These are phyloP conservation scores for Rostratula benghalensis DNA, from an alignment of 2,113 vertebrate species.

Conservation along the genomic window DNA sequence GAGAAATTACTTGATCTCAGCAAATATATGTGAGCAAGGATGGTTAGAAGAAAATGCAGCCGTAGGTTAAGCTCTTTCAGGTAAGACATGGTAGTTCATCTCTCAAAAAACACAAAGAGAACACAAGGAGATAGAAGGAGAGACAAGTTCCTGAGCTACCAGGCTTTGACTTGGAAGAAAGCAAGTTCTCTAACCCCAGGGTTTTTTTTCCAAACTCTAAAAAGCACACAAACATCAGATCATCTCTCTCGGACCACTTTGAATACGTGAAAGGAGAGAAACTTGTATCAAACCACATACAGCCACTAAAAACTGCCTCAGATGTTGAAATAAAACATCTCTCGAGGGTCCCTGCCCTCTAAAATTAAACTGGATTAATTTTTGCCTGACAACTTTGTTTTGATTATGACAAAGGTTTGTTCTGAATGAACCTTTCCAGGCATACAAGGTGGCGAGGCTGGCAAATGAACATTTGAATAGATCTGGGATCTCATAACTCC, in stretches of 20 bases:
- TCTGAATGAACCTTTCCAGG: constrained; percentile 31
- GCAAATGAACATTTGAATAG: neutral
- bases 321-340: neutral
- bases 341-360: neutral
- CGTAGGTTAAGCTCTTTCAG: neutral
- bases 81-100: neutral
- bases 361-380: neutral
- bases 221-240: neutral
- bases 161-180: neutral
- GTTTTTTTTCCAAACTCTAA: neutral
- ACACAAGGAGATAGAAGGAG: accelerated
- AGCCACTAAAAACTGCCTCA: neutral
- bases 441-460: neutral
- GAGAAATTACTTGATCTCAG: neutral
- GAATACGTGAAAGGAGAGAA: neutral
- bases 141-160: neutral
- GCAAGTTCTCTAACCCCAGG: neutral
- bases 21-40: neutral
- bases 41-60: neutral
- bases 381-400: neutral
- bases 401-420: neutral
- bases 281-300: neutral
- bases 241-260: neutral
- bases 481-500: neutral
- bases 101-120: neutral